phyloP scores from a whole-genome alignment of 2,797 vertebrate genomes.

The Eidolon dupreanum region DNA sequence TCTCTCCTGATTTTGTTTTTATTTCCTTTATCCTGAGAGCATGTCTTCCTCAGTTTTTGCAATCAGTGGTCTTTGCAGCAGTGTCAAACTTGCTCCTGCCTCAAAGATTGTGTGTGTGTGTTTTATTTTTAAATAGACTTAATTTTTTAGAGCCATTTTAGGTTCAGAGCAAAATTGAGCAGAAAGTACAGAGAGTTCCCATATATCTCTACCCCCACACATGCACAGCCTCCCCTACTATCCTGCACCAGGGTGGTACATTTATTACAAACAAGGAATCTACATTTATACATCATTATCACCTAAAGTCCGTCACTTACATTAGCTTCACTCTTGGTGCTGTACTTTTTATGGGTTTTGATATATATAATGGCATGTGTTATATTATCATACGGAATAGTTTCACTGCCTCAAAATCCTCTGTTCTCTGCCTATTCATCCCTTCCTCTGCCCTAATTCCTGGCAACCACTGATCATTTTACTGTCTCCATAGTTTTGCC shows the following conservation, averaged over 20 bases:
- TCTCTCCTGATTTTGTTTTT: neutral
- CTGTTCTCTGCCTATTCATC: neutral
- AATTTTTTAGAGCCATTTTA: neutral
- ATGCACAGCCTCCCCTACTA: neutral
- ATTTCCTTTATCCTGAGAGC: neutral
- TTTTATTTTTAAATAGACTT: conserved; percentile 20
- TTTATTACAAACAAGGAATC: neutral
- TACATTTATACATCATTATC: neutral
- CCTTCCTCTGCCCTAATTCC: neutral
- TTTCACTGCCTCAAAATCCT: neutral
- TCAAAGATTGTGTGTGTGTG: neutral
- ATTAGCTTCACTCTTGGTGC: neutral
- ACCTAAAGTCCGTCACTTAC: neutral
- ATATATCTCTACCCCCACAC: neutral
- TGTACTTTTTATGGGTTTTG: neutral
- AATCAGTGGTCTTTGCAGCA: neutral
- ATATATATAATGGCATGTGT: neutral
- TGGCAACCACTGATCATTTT: neutral
- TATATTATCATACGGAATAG: neutral
- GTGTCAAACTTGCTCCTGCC: neutral
- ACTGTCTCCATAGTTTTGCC: neutral
- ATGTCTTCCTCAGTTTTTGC: neutral
- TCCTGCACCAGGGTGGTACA: neutral
- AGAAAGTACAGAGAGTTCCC: neutral
- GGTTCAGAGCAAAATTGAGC: neutral